Conservation (phyloP, 1,140 invertebrate species). For the Micrasema longulum region DNA sequence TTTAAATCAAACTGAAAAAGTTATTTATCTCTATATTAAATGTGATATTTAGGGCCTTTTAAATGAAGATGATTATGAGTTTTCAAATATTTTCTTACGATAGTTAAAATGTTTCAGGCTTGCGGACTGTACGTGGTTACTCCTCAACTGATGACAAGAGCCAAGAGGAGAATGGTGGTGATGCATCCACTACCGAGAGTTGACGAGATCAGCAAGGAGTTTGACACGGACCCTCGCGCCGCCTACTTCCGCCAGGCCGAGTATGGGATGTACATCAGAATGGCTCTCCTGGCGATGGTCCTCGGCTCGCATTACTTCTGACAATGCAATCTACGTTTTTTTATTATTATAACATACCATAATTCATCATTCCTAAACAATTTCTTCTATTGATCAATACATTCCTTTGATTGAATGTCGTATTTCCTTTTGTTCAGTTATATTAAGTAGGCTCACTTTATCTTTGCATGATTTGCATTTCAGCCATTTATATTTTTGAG, state of each 20-base stretch:
- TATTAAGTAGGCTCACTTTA: no score
- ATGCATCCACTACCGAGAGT: conserved; percentile 97
- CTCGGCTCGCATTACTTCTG: conserved; percentile 69
- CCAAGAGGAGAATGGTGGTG: conserved; percentile 94
- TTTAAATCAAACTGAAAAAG: no score
- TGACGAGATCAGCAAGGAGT: conserved; percentile 93
- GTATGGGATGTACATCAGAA: conserved; percentile 97
- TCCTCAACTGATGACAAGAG: conserved; percentile 94
- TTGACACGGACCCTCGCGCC: conserved; percentile 95
- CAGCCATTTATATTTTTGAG: no score
- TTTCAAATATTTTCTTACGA: no score
- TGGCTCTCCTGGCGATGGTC: conserved; percentile 95
- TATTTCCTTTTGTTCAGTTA: no score
- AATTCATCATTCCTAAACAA: conserved; percentile 8
- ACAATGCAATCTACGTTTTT: neutral
- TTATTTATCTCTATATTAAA: no score
- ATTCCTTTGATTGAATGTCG: conserved; percentile 27
- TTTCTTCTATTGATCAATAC: conserved; percentile 10
- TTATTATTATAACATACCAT: no score
- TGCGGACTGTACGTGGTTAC: conserved; percentile 92
- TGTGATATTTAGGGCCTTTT: no score
- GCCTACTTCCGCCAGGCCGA: conserved; percentile 99
- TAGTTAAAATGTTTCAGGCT: conserved; percentile 74
- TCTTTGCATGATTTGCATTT: no score
- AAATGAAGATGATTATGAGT: no score